Evolutionary conservation across 2,113 vertebrate genomes (phyloP), one percentile per base, ranked within the genome.

Genomic region (Nestor notabilis): DNA sequence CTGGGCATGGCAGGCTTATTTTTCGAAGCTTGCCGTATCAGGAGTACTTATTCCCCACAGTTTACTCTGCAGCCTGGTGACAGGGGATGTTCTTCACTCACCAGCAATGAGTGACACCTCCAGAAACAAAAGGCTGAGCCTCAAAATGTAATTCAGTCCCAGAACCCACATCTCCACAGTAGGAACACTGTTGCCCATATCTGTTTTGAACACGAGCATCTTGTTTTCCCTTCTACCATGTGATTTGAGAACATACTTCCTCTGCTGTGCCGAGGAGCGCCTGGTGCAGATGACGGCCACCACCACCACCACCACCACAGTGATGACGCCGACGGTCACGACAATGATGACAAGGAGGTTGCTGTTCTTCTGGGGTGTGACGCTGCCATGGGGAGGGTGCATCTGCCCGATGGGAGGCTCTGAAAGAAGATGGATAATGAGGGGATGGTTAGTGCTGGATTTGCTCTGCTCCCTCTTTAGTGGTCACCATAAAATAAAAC

Each of bases 321-420:
- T 99, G 64, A 99, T 96, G 21, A 98, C 97, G 2, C 99, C 99
- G 5, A 99, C 97, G 0, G 99, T 99, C 58, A 99, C 98, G 39
- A 99, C 98, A 4, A 99, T 97, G 96, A 99, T 98, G 50, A 99
- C 98, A n/a, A 99, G 98, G 52, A 99, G 98, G 96, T 99, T 99
- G 92, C 99, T 98, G 96, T 98, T 99, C 97, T 98, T 99, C 95
- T 99, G 99, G 13, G 99, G 99, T 0, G 99, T 99, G 65, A 98
- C 98, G 5, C 98, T 99, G 97, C 99, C 99, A 0, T 99, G 99
- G 1, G 99, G 99, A 1, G 99, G 99, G 25, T 98, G 99, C 98
- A 99, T 99, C 96, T 99, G 99, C 60, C 99, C 99, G 13, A 99
- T 98, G 13, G 99, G 99, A 53, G 99, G 98, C 75, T 99, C 99